phyloP scores from a whole-genome alignment of 1,140 invertebrate genomes.

The Patella vulgata region DNA sequence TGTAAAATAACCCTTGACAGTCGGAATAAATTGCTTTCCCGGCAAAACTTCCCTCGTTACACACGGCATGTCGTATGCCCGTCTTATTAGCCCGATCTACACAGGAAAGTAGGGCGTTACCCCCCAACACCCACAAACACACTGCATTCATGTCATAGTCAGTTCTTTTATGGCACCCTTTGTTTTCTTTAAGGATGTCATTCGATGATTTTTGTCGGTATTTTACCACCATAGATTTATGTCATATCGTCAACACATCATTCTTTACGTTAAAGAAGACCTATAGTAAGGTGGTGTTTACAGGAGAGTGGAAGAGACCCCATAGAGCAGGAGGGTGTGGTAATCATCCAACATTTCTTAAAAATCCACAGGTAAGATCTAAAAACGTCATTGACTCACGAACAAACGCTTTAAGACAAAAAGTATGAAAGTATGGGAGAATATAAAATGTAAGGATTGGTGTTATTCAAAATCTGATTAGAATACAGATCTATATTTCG shows the following conservation, averaged over 20 bases:
- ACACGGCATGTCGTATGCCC: too few species aligned
- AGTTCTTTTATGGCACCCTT: too few species aligned
- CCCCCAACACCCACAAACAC: too few species aligned
- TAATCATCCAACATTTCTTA: conserved; percentile 49
- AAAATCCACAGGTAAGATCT: conserved; percentile 56
- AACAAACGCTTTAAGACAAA: neutral
- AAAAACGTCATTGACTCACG: too few species aligned
- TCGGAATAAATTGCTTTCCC: too few species aligned
- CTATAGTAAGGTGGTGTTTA: conserved; percentile 42
- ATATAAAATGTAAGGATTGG: neutral
- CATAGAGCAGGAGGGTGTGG: conserved; percentile 51
- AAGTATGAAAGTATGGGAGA: neutral
- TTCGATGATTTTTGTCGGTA: conserved; percentile 61
- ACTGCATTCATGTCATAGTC: too few species aligned
- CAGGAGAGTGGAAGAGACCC: conserved; percentile 43
- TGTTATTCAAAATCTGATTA: too few species aligned
- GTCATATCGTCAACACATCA: conserved; percentile 59
- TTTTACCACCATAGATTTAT: conserved; percentile 56
- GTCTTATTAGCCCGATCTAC: too few species aligned
- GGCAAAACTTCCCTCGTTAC: too few species aligned
- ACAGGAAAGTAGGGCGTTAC: too few species aligned
- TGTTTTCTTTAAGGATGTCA: conserved; percentile 55
- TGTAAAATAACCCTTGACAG: too few species aligned
- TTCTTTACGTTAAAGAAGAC: conserved; percentile 55
- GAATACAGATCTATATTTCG: too few species aligned